Evolutionary conservation across 2,888 invertebrate species (phyloP).

Genomic region (Microdon myrmicae): DNA sequence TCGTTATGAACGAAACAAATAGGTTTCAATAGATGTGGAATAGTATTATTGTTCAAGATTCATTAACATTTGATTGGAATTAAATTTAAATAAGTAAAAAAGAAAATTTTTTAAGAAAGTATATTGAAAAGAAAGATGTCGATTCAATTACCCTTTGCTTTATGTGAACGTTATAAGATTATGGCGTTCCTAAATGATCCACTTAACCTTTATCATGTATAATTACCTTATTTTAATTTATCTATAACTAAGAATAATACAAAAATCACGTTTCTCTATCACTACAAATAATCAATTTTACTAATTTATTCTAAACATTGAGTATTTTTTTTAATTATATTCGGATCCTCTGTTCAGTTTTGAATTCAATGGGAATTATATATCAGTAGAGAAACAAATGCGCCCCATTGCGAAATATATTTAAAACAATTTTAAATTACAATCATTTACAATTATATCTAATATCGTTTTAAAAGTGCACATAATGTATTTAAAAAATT

Average conservation of each 20-base stretch:
- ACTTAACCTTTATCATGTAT: conserved; percentile 32
- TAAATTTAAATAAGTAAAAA: no score
- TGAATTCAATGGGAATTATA: conserved; percentile 24
- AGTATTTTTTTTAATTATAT: conserved; percentile 24
- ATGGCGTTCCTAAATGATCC: conserved; percentile 30
- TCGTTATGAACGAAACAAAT: no score
- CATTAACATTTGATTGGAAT: no score
- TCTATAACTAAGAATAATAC: conserved; percentile 29
- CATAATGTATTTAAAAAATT: neutral
- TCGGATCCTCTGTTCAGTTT: conserved; percentile 16
- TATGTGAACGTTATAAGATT: conserved; percentile 9
- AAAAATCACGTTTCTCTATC: conserved; percentile 31
- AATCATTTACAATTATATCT: no score
- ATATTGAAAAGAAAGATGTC: no score
- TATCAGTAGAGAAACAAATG: conserved; percentile 11
- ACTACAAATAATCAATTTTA: conserved; percentile 46
- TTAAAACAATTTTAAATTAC: conserved; percentile 1
- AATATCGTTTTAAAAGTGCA: neutral
- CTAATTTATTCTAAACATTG: conserved; percentile 47
- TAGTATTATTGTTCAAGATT: no score
- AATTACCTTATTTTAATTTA: conserved; percentile 19
- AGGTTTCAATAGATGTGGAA: no score
- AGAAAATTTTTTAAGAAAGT: no score
- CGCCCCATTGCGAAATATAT: conserved; percentile 13
- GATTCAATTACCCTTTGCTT: conserved; percentile 14